Conservation (phyloP, 2,888 invertebrate genomes). For the Tachina lurida region DNA sequence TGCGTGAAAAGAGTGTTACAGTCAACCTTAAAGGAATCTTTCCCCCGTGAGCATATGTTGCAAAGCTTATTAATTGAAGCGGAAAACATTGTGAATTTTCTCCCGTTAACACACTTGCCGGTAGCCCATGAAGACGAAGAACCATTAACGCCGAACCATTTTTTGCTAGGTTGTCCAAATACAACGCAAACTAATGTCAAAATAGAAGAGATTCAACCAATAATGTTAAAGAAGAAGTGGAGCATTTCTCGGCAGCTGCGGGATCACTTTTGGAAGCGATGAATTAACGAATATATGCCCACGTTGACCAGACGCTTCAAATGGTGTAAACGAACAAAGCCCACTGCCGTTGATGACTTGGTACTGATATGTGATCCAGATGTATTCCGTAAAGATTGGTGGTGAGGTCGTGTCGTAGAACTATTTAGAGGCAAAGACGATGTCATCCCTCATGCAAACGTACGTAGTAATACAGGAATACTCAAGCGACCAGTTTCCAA, state of each 20-base stretch:
- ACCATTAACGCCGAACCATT: constrained; percentile 47
- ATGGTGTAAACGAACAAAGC: constrained; percentile 58
- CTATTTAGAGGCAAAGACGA: constrained; percentile 52
- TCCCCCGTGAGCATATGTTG: too few species aligned
- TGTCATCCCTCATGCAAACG: constrained; percentile 50
- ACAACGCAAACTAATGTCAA: constrained; percentile 22
- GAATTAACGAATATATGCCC: too few species aligned
- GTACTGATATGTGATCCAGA: constrained; percentile 65
- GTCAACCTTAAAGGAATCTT: too few species aligned
- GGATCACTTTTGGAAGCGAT: too few species aligned
- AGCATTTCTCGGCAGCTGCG: too few species aligned
- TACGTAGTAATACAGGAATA: constrained; percentile 69
- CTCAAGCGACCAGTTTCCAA: constrained; percentile 72
- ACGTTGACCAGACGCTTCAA: constrained; percentile 45
- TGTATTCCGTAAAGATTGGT: constrained; percentile 60
- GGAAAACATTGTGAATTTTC: constrained; percentile 56
- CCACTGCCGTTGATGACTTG: constrained; percentile 53
- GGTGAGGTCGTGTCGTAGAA: constrained; percentile 53
- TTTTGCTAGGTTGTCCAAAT: constrained; percentile 23
- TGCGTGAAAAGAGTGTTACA: too few species aligned
- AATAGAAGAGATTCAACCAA: neutral
- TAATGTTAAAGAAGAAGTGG: constrained; percentile 21
- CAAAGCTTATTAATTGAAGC: constrained; percentile 48
- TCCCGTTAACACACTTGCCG: constrained; percentile 63
- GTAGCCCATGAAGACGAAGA: constrained; percentile 27